These are phyloP conservation scores for Catharus fuscescens DNA, from an alignment of 2,113 vertebrate species.

Conservation along the genomic window DNA sequence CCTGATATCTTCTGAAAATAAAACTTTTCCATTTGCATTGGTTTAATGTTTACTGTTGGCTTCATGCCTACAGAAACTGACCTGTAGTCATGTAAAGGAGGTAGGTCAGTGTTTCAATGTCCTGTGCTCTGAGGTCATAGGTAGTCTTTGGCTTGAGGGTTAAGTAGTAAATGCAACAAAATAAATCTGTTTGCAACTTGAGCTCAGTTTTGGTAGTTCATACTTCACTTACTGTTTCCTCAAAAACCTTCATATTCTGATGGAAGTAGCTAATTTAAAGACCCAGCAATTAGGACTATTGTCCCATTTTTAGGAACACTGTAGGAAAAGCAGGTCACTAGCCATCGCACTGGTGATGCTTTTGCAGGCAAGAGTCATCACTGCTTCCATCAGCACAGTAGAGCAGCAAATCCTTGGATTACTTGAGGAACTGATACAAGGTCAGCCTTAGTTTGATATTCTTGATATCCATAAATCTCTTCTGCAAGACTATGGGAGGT, in stretches of 20 bases:
- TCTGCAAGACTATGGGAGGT: neutral
- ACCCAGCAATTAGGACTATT: neutral
- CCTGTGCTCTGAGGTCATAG: neutral
- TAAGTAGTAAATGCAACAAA: slow-evolving; percentile 30
- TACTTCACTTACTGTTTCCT: neutral
- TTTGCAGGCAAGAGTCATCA: neutral
- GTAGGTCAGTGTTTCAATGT: slow-evolving; percentile 12
- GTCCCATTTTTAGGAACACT: neutral
- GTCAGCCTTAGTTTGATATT: neutral
- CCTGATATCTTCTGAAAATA: neutral
- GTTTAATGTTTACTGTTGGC: neutral
- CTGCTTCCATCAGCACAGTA: neutral
- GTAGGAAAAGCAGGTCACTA: neutral
- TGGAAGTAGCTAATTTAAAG: neutral
- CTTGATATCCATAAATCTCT: neutral
- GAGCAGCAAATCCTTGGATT: neutral
- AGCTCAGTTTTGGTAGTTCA: neutral
- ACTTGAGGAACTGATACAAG: neutral
- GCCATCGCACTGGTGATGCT: rapidly evolving
- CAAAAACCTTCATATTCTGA: neutral
- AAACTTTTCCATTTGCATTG: neutral
- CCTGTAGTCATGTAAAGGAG: neutral
- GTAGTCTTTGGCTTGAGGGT: slow-evolving; percentile 7
- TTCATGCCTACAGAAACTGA: slow-evolving; percentile 15
- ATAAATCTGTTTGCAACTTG: slow-evolving; percentile 18